Evolutionary conservation across 1,140 invertebrate species (phyloP), one percentile per base, ranked within the genome.

Genomic region (Pemphigus obesinymphae): DNA sequence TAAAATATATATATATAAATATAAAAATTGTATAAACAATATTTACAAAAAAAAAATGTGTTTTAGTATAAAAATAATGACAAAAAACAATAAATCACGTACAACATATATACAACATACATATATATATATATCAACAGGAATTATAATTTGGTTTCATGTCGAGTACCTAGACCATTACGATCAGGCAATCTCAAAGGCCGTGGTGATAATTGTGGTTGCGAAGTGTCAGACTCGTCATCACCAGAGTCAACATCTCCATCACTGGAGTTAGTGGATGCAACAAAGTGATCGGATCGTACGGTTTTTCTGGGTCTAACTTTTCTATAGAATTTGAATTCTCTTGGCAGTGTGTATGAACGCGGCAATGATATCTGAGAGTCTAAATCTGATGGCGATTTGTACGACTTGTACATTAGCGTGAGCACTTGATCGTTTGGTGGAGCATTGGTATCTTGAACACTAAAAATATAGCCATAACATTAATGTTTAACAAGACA

Each of bases 221-320:
- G 83, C n/a, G 84, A 85, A 11, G 82, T 83, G 13, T 84, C 84
- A 5, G 84, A 85, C 37, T 85, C 85, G 31, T 85, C 84, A 83
- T 84, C 84, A 13, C 68, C 85, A 48, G 84, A 85, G 37, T 85
- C 85, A 5, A 85, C 85, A 78, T 85, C 85, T 70, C 94, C 94
- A 86, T 95, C 94, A 85, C 93, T 94, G 85, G 93, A 95, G 85
- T 95, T 95, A 11, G 93, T 95, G 63, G 93, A 94, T 37, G 92
- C 91, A 23, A 94, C 87, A 85, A 92, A 92, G 85, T 92, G 91
- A 82, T 91, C 90, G 2, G 89, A 88, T 23, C 89, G 86, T 3
- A 88, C 87, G 48, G 90, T 85, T 85, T 90, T 91, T 84, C 87
- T 87, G 55, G 87, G 86, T 82, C 85, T 86, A 53, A 87, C 88